Evolutionary conservation across 2,888 invertebrate species (phyloP), one percentile per base, ranked within the genome.

Genomic region (Hemaris fuciformis): DNA sequence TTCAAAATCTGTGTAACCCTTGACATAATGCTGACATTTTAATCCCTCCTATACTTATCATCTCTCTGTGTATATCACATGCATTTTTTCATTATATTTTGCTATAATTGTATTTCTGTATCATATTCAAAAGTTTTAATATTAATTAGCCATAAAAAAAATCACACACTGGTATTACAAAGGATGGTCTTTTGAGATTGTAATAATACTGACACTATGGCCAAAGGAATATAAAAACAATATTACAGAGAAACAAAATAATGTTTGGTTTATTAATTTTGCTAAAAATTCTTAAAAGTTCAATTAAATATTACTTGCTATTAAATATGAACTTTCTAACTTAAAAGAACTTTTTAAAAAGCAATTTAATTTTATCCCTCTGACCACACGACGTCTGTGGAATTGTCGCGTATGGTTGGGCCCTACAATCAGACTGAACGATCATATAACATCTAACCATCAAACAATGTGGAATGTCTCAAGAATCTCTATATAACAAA

Each of bases 401-500:
- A 66, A 59, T 61, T 62, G 63, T 65, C 58, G 48, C 48, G 53
- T 31, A 53, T 53, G 59, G 62, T 61, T 58, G 66, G 66, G 65
- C 70, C 65, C 62, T 71, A 62, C 42, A 25, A 57, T 58, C 62
- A 68, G 61, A 66, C 62, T 69, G 66, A 60, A 59, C 31, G 42
- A 18, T 22, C 23, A 59, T 31, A 18, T 59, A 66, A 67, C 64
- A 74, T 66, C 65, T 72, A 79, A 74, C 70, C 71, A 60, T 70
- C 66, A 79, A 74, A 70, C 71, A 60, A 71, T 66, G 27, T 81
- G 81, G 81, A 82, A 82, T 82, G 81, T 77, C 69, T 67, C 64
- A 70, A 38, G 38, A 85, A 86, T 83, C 81, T 84, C 83, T 79
- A 76, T 62, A 74, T 71, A 61, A 63, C 61, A 62, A 69, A 66